Conservation (phyloP, 2,113 vertebrate species). For the Hemiscyllium ocellatum region DNA sequence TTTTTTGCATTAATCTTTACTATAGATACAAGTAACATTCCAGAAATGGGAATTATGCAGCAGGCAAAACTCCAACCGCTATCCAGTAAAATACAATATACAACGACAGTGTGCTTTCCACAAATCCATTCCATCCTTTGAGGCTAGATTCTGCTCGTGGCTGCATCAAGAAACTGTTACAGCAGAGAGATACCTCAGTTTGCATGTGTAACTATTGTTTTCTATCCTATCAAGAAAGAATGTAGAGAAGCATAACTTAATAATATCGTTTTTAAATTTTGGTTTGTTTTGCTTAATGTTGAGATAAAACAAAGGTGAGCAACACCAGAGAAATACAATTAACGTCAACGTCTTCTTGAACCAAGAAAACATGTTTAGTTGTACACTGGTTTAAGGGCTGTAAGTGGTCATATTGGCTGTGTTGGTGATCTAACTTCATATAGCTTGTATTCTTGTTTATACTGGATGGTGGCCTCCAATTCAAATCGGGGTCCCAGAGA, state of each 20-base stretch:
- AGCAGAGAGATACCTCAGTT: neutral
- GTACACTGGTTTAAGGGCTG: neutral
- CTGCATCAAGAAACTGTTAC: neutral
- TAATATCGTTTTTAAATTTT: neutral
- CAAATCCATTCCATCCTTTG: neutral
- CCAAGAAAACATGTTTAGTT: neutral
- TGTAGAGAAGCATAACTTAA: neutral
- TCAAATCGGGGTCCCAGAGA: neutral
- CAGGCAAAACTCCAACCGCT: too few relatives aligned
- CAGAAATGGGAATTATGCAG: too few relatives aligned
- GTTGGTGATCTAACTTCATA: neutral
- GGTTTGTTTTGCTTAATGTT: neutral
- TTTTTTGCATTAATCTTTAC: too few relatives aligned
- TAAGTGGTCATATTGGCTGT: neutral
- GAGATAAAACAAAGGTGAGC: neutral
- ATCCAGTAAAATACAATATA: neutral
- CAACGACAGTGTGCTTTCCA: neutral
- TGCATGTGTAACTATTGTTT: neutral
- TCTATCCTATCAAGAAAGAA: neutral
- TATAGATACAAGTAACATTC: too few relatives aligned
- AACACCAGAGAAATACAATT: neutral
- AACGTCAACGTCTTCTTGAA: neutral
- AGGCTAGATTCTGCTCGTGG: neutral
- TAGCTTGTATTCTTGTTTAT: neutral
- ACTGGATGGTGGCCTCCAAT: neutral